Conservation (phyloP, 2,797 vertebrate genomes). For the Hipposideros larvatus region DNA sequence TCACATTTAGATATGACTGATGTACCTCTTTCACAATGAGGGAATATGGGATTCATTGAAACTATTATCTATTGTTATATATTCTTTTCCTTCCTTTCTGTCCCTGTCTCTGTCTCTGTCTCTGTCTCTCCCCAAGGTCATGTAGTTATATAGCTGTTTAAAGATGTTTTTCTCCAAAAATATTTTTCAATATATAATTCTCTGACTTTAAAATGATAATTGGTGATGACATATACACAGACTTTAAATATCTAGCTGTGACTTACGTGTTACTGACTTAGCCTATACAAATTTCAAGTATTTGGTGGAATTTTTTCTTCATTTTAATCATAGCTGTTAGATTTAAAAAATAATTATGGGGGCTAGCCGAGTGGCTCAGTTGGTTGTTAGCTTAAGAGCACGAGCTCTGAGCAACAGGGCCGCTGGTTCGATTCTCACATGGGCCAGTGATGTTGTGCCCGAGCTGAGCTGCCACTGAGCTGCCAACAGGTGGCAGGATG, state of each 20-base stretch:
- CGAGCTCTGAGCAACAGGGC: too few relatives aligned
- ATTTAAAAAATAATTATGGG: constrained; percentile 51
- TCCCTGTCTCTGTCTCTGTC: not conserved
- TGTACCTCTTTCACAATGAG: constrained; percentile 24
- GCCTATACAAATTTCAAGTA: constrained; percentile 29
- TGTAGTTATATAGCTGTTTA: not conserved
- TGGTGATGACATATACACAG: not conserved
- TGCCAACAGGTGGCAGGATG: too few relatives aligned
- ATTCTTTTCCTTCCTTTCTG: not conserved
- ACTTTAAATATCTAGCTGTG: constrained; percentile 38
- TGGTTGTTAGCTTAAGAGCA: too few relatives aligned
- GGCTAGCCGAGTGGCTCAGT: too few relatives aligned
- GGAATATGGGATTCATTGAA: constrained; percentile 11
- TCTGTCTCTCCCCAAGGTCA: not conserved
- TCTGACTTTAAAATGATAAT: constrained; percentile 17
- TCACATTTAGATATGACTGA: constrained; percentile 70
- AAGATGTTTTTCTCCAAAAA: not conserved
- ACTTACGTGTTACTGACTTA: constrained; percentile 36
- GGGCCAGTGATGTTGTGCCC: too few relatives aligned
- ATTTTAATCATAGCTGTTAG: constrained; percentile 51
- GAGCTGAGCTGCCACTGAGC: too few relatives aligned
- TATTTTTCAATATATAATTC: not conserved
- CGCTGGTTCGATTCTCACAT: too few relatives aligned
- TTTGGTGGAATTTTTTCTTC: constrained; percentile 11
- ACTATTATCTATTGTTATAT: constrained; percentile 14